Conservation (phyloP, 2,113 vertebrate species). For the Geococcyx californianus region DNA sequence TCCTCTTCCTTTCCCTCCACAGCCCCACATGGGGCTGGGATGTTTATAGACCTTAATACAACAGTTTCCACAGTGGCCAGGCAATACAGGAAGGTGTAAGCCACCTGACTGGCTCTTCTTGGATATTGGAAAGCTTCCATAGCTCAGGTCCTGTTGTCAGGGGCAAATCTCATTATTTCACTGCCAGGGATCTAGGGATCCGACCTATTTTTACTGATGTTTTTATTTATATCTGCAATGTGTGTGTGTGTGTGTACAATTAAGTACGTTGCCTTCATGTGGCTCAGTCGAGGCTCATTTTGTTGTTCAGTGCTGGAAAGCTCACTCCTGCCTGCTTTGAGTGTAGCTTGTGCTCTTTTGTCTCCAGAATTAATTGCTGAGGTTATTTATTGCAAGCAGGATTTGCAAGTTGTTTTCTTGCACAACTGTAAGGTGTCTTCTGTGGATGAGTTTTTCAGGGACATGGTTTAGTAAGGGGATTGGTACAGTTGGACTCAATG, state of each 20-base stretch:
- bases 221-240: background rate
- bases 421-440: background rate
- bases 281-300: background rate
- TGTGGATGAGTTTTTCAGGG: too few relatives aligned
- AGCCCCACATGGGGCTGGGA: background rate
- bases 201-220: background rate
- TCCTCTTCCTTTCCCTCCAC: background rate
- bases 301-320: background rate
- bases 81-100: background rate
- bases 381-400: background rate
- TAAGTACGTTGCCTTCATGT: background rate
- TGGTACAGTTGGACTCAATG: too few relatives aligned
- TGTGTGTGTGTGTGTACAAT: background rate
- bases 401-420: background rate
- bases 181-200: background rate
- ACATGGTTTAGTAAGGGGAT: too few relatives aligned
- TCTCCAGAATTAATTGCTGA: background rate
- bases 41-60: background rate
- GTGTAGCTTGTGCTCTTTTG: fast-evolving
- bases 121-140: background rate
- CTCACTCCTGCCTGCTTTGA: background rate
- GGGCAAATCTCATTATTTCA: background rate
- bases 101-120: background rate
- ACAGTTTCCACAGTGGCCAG: background rate
- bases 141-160: background rate